Evolutionary conservation across 1,140 invertebrate species (phyloP), one percentile per base, ranked within the genome.

Genomic region (Hormaphis cornu): DNA sequence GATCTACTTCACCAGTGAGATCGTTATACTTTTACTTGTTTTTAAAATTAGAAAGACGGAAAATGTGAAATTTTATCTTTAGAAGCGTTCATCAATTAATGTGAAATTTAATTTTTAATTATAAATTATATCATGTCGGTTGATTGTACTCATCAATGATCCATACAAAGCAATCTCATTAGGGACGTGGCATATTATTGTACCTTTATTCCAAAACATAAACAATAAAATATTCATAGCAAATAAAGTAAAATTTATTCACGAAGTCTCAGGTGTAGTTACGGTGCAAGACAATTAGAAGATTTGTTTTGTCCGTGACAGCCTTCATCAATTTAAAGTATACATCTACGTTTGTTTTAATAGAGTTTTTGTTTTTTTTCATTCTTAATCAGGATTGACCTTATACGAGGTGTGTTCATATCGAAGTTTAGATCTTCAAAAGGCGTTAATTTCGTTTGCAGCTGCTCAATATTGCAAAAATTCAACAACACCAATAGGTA

Each of bases 401-500:
- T 40, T 75, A 9, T 75, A 75, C 69, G 75, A 75, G 50, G 72
- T 71, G 7, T 75, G 75, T 35, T 48, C 69, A 66, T 72, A 10
- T 37, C 58, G 42, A 33, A 63, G 35, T 71, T 72, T 10, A 53
- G 70, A 33, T 70, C 74, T 37, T 10, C 71, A 72, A 50, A 75
- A 73, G 50, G 69, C 74, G 3, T 37, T 75, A 10, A 69, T 74
- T 42, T 72, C 71, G 26, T 71, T 73, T n/a, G 30, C 73, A 1
- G 72, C 73, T 0, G 73, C 75, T 18, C 48, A 56, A 35, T 72
- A 73, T 26, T 75, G 75, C 44, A 37, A 71, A 33, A 66, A 66
- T 6, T 35, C 28, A 6, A 66, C 61, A 16, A 35, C 8, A 8
- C 44, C 44, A 1, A 66, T 66, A 9, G 61, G 61, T 66, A 66